Base-by-base conservation (phyloP, 1,140 invertebrate species). In the Apis laboriosa region DNA sequence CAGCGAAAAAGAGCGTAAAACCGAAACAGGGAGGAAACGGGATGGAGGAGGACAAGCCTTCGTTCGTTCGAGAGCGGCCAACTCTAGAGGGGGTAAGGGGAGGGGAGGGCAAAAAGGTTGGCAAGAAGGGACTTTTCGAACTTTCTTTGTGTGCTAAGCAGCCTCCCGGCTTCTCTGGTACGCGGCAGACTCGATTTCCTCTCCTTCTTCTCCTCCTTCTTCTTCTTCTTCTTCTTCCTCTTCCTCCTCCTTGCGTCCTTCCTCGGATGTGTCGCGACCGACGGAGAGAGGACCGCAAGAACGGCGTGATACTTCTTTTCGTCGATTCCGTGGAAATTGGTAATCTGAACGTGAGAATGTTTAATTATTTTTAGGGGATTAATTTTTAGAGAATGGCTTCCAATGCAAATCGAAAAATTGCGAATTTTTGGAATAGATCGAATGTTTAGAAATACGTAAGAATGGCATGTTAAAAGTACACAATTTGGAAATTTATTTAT, bases 131-230 rank as follows among this genome's bases (percentile, higher is more conserved):
- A 88, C 86, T 91, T 92, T 90, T 84, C 81, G 84, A 91, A 89
- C 85, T 91, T 92, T 92, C 92, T 92, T 92, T 92, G 92, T 92
- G 91, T 92, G 92, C 90, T 92, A 92, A 92, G 86, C 90, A 92
- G 91, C 84, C 77, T 85, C 77, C 82, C 86, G 77, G 82, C 77
- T 83, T 84, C 86, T 81, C 58, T 72, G 80, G 66, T 66, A 66
- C 73, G 76, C 76, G 81, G 73, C 24, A 64, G 75, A 63, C 60
- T n/a, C 17, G 61, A 21, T 34, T 80, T 84, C 71, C 78, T 88
- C 76, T 77, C 73, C 58, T 74, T 63, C 76, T 68, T 60, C 63
- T 66, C 84, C 56, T 84, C 71, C 77, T 71, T 73, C 70, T 84
- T 75, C 77, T 68, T n/a, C 43, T 68, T 51, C 66, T 63, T 12